Conservation (phyloP, 2,113 vertebrate genomes). For the Ailuropoda melanoleuca region DNA sequence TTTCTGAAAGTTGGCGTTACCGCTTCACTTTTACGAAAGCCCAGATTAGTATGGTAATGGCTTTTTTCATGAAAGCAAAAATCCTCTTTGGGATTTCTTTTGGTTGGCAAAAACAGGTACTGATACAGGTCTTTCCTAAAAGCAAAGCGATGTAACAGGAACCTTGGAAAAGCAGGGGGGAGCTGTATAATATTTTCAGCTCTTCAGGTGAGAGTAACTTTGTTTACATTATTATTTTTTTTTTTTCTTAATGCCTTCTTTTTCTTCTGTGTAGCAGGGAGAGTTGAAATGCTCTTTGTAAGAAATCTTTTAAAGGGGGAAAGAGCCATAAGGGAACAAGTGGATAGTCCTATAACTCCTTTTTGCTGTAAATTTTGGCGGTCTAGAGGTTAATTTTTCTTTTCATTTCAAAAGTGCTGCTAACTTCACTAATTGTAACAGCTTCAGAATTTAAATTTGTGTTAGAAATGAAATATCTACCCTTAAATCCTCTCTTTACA, state of each 20-base stretch:
- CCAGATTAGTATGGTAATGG: background rate
- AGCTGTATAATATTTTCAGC: background rate
- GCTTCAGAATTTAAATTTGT: conserved; percentile 21
- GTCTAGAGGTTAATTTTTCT: background rate
- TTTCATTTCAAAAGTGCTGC: conserved; percentile 29
- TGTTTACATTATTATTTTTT: conserved; percentile 63
- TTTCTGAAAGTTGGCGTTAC: background rate
- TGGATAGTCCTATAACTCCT: background rate
- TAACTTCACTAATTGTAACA: conserved; percentile 38
- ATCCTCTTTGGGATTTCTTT: background rate
- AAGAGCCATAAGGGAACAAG: background rate
- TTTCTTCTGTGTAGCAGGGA: conserved; percentile 6
- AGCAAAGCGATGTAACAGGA: background rate
- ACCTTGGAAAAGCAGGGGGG: background rate
- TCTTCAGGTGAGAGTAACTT: conserved; percentile 35
- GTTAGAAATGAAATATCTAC: conserved; percentile 5
- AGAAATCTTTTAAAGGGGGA: conserved; percentile 32
- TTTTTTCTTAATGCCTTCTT: conserved; percentile 61
- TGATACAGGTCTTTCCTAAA: background rate
- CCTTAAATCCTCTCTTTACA: conserved; percentile 52
- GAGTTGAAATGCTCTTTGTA: conserved; percentile 55
- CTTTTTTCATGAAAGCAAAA: background rate
- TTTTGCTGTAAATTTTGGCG: background rate
- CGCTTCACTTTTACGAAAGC: background rate
- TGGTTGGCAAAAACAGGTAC: background rate